Base-by-base conservation (phyloP, 2,888 invertebrate genomes). In the Aradus depressus region DNA sequence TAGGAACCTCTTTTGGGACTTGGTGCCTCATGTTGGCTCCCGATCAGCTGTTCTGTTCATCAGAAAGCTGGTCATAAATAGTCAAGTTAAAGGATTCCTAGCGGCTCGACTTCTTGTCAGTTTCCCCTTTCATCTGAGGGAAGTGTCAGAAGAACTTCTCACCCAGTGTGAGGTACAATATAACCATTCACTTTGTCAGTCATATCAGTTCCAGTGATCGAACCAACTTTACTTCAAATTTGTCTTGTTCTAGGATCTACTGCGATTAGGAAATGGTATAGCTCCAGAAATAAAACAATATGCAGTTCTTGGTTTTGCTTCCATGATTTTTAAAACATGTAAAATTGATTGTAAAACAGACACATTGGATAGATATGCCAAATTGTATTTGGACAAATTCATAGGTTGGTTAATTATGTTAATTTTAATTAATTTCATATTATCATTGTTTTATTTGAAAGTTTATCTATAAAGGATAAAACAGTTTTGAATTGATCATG, bases 1-100 rank as follows among this genome's bases (percentile, higher is more conserved):
- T 22, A 71, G 80, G 39, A 83, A 83, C 62, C 78, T 84, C 61
- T 82, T 83, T 62, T 67, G 82, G 58, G 83, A 84, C 64, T 74
- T 80, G 1, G 69, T 84, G 26, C 83, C 84, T 0, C 77, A 81
- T 60, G 75, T 80, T 22, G 77, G 81, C 35, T 81, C 80, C 5
- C 75, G 74, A 25, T 77, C 76, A 1, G 75, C 81, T 2, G 79
- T 79, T 0, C 67, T 76, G 38, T 74, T 84, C 44, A 76, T 81
- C 25, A 72, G 77, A 53, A 75, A 81, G 60, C 66, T 84, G 37
- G 75, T 83, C 1, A 64, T 76, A 22, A 73, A 76, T 25, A 70
- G 71, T 21, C 70, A 76, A 68, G 73, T 81, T 0, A 79, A 79
- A 60, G 77, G 80, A 21, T 74, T 79, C 2, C 75, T 77, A 0